phyloP scores from a whole-genome alignment of 2,888 invertebrate genomes.

The Chrysotoxum bicinctum region DNA sequence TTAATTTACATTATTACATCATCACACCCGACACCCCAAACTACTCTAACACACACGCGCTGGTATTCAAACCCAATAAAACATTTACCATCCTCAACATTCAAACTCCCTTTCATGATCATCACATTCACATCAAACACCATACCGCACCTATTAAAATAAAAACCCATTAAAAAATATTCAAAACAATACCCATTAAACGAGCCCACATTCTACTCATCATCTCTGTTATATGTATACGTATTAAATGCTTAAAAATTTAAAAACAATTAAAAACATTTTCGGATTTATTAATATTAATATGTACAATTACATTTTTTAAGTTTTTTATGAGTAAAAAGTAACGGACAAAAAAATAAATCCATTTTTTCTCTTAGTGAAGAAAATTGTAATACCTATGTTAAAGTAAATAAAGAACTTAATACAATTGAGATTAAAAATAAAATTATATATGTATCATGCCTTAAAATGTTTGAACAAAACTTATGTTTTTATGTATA shows the following conservation, averaged over 20 bases:
- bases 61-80: too few relatives aligned
- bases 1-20: too few relatives aligned
- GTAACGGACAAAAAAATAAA: background rate
- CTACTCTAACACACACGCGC: too few relatives aligned
- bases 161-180: too few relatives aligned
- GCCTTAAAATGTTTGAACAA: background rate
- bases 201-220: too few relatives aligned
- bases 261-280: background rate
- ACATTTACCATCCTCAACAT: too few relatives aligned
- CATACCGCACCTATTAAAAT: too few relatives aligned
- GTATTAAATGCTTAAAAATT: background rate
- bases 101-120: too few relatives aligned
- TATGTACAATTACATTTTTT: background rate
- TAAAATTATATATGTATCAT: background rate
- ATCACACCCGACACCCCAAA: too few relatives aligned
- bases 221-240: background rate
- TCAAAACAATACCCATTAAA: too few relatives aligned
- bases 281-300: constrained; percentile 6
- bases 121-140: too few relatives aligned
- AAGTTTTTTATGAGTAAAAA: background rate
- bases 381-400: background rate
- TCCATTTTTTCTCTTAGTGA: background rate
- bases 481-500: background rate
- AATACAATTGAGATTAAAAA: background rate
- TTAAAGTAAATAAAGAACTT: background rate